Evolutionary conservation across 2,797 vertebrate genomes (phyloP).

Genomic region (Octomys mimax): DNA sequence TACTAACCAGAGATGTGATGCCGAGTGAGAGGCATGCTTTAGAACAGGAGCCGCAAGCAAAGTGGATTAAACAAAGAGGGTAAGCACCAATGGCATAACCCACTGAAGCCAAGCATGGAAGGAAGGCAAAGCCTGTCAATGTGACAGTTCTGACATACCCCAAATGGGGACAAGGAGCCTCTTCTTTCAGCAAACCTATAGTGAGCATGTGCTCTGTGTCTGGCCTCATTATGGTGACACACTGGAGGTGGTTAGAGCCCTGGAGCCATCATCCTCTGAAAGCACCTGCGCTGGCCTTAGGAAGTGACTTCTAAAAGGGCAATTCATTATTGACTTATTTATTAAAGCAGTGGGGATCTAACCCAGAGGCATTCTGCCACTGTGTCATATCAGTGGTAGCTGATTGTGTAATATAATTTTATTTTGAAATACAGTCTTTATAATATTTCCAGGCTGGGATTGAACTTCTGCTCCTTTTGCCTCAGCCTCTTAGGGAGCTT

Average conservation of each 20-base stretch:
- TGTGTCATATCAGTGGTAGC: not conserved
- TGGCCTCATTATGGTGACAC: not conserved
- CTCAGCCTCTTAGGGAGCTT: not conserved
- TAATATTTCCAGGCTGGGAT: not conserved
- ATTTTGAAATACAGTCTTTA: not conserved
- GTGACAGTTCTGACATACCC: no score
- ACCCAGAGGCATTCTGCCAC: not conserved
- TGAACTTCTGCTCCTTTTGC: not conserved
- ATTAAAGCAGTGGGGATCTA: not conserved
- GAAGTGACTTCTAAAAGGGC: not conserved
- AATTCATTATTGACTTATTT: not conserved
- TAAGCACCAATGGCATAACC: not conserved
- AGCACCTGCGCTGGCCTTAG: not conserved
- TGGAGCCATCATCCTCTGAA: not conserved
- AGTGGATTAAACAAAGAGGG: not conserved
- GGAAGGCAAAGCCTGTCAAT: rapidly evolving
- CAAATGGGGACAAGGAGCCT: not conserved
- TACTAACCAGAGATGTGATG: no score
- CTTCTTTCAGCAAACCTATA: not conserved
- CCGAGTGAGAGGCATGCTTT: not conserved
- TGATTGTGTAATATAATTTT: not conserved
- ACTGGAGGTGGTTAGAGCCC: not conserved
- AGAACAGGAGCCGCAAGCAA: not conserved
- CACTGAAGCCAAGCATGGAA: not conserved
- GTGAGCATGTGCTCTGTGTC: not conserved